Base-by-base conservation (phyloP, 1,140 invertebrate species). In the Drosophila triauraria region DNA sequence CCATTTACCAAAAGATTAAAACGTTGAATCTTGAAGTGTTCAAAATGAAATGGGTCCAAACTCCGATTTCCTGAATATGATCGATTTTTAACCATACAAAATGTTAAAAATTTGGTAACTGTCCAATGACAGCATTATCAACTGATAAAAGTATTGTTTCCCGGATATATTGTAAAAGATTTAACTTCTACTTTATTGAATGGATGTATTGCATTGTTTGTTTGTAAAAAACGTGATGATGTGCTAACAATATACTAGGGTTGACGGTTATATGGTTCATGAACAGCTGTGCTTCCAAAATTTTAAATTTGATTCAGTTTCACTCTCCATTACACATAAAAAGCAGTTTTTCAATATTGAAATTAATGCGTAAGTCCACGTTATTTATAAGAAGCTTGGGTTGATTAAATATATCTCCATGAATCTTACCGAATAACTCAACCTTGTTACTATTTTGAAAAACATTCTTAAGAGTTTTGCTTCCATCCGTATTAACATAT, bases 221-320 rank as follows among this genome's bases (percentile, higher is more conserved):
- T 35, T 60, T 60, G 30, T 47, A 35, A 23, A n/a, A n/a, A 35
- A 48, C 58, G 10, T 48, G 44, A 48, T 48, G 20, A 47, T 60
- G 44, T 9, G 44, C 30, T 17, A 60, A 23, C 23, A 47, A 35
- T 38, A 47, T 38, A 10, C 20, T 48, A 2, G 44, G 44, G n/a
- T 48, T 60, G 23, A 60, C 12, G 13, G 46, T 50, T 40, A 62
- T 17, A 8, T 50, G 20, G 4, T 61, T 61, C 47, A 51, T 62
- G 15, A 48, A 61, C 17, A 61, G 58, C 23, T 61, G 43, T 7
- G 17, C 32, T 13, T 27, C 35, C n/a, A 62, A 42, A 50, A 62
- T 51, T 6, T 51, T 27, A 51, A 20, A 50, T n/a, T 62, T 40
- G 8, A 38, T 23, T 62, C n/a, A 10, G 13, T 40, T 13, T 40